Base-by-base conservation (phyloP, 2,113 vertebrate genomes). In the Galeopterus variegatus region DNA sequence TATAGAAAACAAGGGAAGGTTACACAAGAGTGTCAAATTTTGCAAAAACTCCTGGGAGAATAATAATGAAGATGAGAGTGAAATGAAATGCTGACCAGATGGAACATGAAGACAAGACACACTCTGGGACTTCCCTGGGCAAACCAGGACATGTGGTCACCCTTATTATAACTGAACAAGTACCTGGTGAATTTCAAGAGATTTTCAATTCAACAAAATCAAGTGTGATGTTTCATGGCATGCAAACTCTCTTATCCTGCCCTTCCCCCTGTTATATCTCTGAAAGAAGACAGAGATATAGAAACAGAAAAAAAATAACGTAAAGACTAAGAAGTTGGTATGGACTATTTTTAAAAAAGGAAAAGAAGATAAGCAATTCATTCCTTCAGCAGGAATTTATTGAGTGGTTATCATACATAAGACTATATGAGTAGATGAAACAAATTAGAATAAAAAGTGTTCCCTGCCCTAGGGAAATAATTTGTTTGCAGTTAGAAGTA, bases 401-500 rank as follows among this genome's bases (percentile, higher is more conserved):
- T 77, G 24, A 89, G 52, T 54, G 75, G 52, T 56, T 89, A 50
- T 88, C 70, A 50, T 83, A 92, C 1, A 7, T 67, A 82, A 64
- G 28, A 72, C 21, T 70, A 41, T 41, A 41, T 41, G 41, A 41
- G 9, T 56, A 75, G 75, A 45, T 48, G 33, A 72, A 33, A 77
- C 14, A 95, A 88, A 72, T 72, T 88, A 83, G 36, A 95, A 84
- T 85, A 80, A 84, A 93, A 97, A 54, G 33, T 73, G 8, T 1
- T 48, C n/a, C 92, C 36, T 93, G n/a, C 24, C 48, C 11, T 89
- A 95, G 45, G 33, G 62, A 58, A 90, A 84, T 60, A 88, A 72
- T 75, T 9, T 81, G 41, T 84, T 92, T 77, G 73, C 50, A 41
- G 48, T 88, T 60, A 96, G 36, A 83, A 93, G 75, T 60, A 73